Evolutionary conservation across 1,140 invertebrate genomes (phyloP).

Genomic region (Eumeta japonica): DNA sequence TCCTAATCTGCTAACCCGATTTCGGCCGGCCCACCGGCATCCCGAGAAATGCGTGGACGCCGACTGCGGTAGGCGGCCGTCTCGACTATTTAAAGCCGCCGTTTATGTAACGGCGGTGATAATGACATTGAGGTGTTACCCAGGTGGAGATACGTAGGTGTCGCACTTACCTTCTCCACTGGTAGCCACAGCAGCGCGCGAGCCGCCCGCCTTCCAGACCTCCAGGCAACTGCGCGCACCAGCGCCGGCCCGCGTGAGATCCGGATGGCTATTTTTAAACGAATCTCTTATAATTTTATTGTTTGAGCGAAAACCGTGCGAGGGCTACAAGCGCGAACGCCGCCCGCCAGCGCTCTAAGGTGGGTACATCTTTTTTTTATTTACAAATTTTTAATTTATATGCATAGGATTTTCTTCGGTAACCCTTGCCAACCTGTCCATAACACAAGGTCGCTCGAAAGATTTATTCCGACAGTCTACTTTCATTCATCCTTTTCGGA

Average conservation of each 20-base stretch:
- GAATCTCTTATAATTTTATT: conserved; percentile 52
- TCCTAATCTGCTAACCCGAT: too few species aligned
- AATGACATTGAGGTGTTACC: conserved; percentile 49
- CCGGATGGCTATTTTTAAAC: conserved; percentile 39
- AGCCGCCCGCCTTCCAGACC: conserved; percentile 35
- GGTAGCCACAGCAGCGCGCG: conserved; percentile 34
- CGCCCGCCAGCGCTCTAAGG: conserved; percentile 31
- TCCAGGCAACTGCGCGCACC: conserved; percentile 21
- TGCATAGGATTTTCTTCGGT: too few species aligned
- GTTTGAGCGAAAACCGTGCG: conserved; percentile 45
- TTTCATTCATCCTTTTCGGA: too few species aligned
- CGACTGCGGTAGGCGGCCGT: background rate
- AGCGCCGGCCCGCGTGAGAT: conserved; percentile 12
- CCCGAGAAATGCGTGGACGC: background rate
- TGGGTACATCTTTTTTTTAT: too few species aligned
- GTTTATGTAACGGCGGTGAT: too few species aligned
- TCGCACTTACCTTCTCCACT: conserved; percentile 18
- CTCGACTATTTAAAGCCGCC: too few species aligned
- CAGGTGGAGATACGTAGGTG: conserved; percentile 40
- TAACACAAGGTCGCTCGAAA: too few species aligned
- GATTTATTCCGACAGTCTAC: too few species aligned
- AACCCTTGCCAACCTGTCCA: too few species aligned
- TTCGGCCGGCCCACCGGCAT: too few species aligned
- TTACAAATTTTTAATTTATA: too few species aligned
- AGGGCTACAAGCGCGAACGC: conserved; percentile 43